phyloP scores from a whole-genome alignment of 2,113 vertebrate species.

The Notothenia rossii region DNA sequence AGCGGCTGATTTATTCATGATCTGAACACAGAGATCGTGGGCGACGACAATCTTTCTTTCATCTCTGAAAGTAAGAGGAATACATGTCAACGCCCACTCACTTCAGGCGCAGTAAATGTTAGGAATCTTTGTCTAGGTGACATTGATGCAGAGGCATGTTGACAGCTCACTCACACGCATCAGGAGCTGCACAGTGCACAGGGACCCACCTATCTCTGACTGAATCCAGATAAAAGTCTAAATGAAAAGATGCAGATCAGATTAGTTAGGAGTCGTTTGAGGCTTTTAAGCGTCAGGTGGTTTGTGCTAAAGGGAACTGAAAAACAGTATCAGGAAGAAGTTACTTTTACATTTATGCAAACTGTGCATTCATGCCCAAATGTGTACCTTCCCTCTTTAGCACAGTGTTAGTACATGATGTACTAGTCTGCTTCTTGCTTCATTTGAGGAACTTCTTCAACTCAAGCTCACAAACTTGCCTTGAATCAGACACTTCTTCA shows the following conservation, averaged over 20 bases:
- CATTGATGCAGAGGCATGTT: slow-evolving; percentile 27
- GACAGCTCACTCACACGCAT: slow-evolving; percentile 8
- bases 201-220: background rate
- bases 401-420: background rate
- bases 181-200: background rate
- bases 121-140: slow-evolving; percentile 7
- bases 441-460: background rate
- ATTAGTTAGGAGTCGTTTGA: background rate
- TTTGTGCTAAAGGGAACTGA: slow-evolving; percentile 25
- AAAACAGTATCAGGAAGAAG: background rate
- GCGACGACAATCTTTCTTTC: slow-evolving; percentile 11
- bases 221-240: slow-evolving; percentile 3
- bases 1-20: slow-evolving; percentile 40
- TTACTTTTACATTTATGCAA: background rate
- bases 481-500: background rate
- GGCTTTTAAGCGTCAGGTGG: background rate
- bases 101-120: background rate
- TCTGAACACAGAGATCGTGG: slow-evolving; percentile 22
- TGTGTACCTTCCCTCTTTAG: background rate
- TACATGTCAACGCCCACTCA: slow-evolving; percentile 32
- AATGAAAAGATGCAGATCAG: slow-evolving; percentile 17
- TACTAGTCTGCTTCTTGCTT: background rate
- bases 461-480: background rate
- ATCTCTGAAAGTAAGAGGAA: slow-evolving; percentile 32
- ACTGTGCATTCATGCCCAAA: background rate